Evolutionary conservation across 2,113 vertebrate genomes (phyloP).

Genomic region (Tamias sibiricus): DNA sequence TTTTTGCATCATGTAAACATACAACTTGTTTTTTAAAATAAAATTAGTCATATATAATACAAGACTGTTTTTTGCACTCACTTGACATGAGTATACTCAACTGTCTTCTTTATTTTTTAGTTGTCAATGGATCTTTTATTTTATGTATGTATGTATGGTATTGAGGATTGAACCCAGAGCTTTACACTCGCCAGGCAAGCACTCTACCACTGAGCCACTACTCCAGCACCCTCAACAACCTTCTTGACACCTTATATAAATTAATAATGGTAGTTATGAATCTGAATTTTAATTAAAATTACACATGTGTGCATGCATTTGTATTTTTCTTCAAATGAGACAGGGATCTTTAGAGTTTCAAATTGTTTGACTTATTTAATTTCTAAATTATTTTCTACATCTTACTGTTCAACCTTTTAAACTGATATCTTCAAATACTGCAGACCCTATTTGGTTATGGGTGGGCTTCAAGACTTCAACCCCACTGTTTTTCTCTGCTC

Average conservation of each 20-base stretch:
- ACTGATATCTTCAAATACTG: neutral
- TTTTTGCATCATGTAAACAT: neutral
- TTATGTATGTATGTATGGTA: too few species aligned
- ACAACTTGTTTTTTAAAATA: neutral
- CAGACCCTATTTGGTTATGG: neutral
- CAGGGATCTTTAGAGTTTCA: neutral
- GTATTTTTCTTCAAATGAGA: neutral
- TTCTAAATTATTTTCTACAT: neutral
- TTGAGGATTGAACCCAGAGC: too few species aligned
- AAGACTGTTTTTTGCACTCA: neutral
- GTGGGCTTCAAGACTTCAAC: neutral
- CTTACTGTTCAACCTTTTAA: neutral
- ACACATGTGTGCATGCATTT: neutral
- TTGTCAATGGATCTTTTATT: too few species aligned
- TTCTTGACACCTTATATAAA: neutral
- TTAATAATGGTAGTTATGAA: neutral
- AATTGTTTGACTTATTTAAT: neutral
- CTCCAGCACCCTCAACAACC: neutral
- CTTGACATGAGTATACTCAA: neutral
- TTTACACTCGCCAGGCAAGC: too few species aligned
- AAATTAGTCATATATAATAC: neutral
- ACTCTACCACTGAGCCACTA: too few species aligned
- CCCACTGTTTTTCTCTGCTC: neutral
- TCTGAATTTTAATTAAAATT: constrained; percentile 35
- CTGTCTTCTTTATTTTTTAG: neutral